Conservation (phyloP, 1,140 invertebrate species). For the Drosophila paulistorum region DNA sequence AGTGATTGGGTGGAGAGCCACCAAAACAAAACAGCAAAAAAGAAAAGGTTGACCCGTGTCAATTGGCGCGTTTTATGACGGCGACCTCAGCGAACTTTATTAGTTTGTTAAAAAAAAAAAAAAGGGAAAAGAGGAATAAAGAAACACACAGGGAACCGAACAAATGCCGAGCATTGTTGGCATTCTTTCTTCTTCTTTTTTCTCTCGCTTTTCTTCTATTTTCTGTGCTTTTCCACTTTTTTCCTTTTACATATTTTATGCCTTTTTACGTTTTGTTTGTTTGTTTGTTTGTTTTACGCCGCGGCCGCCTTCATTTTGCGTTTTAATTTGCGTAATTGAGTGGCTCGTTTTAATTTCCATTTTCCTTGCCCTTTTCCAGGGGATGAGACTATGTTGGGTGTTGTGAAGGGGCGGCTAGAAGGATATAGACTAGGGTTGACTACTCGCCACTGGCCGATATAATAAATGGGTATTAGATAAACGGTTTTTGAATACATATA, state of each 20-base stretch:
- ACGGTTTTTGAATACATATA: neutral
- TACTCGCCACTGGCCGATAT: neutral
- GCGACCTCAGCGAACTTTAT: slow-evolving; percentile 69
- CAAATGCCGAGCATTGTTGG: slow-evolving; percentile 43
- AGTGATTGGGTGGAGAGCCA: slow-evolving; percentile 7
- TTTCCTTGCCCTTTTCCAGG: slow-evolving; percentile 22
- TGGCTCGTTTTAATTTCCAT: slow-evolving; percentile 77
- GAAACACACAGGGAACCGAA: neutral
- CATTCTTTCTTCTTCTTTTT: slow-evolving; percentile 55
- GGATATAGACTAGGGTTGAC: neutral
- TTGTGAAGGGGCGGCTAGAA: too few species aligned
- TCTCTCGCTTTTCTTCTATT: too few species aligned
- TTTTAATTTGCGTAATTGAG: slow-evolving; percentile 81
- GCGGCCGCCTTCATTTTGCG: slow-evolving; percentile 60
- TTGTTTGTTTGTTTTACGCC: slow-evolving; percentile 53
- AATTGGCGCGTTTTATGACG: slow-evolving; percentile 73
- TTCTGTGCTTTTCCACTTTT: slow-evolving; percentile 31
- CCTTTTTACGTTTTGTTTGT: slow-evolving; percentile 18
- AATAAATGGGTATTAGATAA: neutral
- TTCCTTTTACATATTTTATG: slow-evolving; percentile 40
- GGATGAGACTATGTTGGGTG: neutral
- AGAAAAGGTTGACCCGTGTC: slow-evolving; percentile 62
- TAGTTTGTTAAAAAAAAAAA: slow-evolving; percentile 53
- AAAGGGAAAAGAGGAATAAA: slow-evolving; percentile 28
- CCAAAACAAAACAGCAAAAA: slow-evolving; percentile 14